A percentile compares a stretch with the other conserved stretches of the same genome.
Conservation (phyloP, 2,797 vertebrate species). For the Coluber constrictor region DNA sequence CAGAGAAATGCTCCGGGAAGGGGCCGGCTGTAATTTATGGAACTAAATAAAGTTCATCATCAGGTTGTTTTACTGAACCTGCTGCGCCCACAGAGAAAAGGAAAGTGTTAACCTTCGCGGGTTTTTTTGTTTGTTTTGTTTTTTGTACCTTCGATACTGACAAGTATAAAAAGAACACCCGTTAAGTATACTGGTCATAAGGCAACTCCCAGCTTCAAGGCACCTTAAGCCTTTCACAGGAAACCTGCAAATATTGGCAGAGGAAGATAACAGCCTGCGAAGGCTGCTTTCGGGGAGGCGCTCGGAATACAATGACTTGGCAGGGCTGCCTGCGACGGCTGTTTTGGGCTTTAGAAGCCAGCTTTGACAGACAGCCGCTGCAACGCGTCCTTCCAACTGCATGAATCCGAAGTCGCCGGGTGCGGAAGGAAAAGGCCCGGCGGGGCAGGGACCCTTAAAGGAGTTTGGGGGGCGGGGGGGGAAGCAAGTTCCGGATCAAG, state of each 20-base stretch:
- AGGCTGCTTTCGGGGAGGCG: neutral
- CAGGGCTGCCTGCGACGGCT: neutral
- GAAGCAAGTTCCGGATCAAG: neutral
- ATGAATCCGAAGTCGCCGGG: neutral
- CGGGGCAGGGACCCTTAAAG: neutral
- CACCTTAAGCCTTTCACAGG: constrained; percentile 21
- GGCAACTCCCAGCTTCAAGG: neutral
- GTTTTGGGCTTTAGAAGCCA: neutral
- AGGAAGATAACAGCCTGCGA: neutral
- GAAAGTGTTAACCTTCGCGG: neutral
- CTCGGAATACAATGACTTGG: neutral
- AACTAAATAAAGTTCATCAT: neutral
- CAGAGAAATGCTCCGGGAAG: neutral
- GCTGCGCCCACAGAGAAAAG: too few relatives aligned
- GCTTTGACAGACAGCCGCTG: neutral
- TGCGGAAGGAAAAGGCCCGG: too few relatives aligned
- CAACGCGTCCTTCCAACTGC: neutral
- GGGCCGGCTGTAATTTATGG: too few relatives aligned
- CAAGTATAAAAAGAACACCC: neutral
- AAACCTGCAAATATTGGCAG: constrained; percentile 29
- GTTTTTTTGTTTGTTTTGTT: too few relatives aligned
- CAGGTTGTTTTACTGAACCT: neutral
- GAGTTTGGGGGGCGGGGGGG: neutral
- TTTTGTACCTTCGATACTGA: neutral
- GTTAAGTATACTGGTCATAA: too few relatives aligned